phyloP scores from a whole-genome alignment of 2,113 vertebrate genomes.

The Gadus macrocephalus region DNA sequence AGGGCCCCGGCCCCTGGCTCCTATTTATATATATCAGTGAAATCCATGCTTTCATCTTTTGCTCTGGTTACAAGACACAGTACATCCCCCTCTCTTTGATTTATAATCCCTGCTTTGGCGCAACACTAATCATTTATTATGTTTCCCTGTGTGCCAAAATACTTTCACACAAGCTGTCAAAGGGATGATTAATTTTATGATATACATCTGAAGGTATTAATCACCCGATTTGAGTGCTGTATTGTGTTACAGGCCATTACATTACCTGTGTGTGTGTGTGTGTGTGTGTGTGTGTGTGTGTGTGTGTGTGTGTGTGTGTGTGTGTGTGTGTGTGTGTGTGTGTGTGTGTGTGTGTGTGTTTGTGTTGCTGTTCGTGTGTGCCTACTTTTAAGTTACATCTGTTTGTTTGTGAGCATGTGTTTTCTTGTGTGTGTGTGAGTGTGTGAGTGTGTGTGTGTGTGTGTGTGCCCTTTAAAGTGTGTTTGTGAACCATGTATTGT shows the following conservation, averaged over 20 bases:
- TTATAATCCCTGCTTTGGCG: conserved; percentile 38
- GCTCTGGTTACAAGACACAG: conserved; percentile 43
- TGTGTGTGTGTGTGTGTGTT: background rate
- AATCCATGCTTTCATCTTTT: conserved; percentile 44
- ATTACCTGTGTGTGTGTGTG: background rate
- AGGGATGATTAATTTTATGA: conserved; percentile 35
- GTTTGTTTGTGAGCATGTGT: background rate
- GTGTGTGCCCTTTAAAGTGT: background rate
- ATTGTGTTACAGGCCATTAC: conserved; percentile 5
- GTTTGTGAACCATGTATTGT: too few relatives aligned
- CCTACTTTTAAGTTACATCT: background rate
- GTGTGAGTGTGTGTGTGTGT: background rate
- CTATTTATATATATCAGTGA: conserved; percentile 34
- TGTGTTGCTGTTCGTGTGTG: background rate
- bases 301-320: background rate
- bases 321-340: background rate
- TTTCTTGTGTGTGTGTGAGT: background rate
- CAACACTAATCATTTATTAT: conserved; percentile 55
- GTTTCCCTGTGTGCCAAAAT: conserved; percentile 40
- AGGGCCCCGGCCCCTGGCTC: conserved; percentile 18
- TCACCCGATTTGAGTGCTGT: conserved; percentile 21
- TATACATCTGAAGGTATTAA: conserved; percentile 34
- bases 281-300: conserved; percentile 1
- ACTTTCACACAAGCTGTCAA: conserved; percentile 35
- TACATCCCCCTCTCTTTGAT: conserved; percentile 40